phyloP scores from a whole-genome alignment of 2,113 vertebrate genomes.

The Burhinus bistriatus region DNA sequence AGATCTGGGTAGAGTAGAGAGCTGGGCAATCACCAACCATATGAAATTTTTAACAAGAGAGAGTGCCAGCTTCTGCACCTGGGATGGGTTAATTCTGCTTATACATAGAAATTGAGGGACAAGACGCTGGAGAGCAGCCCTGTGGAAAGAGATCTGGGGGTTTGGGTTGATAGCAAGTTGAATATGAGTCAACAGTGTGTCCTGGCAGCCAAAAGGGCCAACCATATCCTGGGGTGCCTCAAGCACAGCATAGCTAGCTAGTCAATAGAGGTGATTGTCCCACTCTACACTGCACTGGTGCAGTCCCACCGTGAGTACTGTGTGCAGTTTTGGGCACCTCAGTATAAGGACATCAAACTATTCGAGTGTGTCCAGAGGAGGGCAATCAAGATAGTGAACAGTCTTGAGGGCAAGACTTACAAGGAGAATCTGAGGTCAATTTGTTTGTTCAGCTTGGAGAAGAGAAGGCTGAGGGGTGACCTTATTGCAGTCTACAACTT shows the following conservation, averaged over 20 bases:
- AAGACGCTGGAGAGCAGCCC: background rate
- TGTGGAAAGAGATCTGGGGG: background rate
- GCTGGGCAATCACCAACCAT: background rate
- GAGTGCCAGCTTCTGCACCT: background rate
- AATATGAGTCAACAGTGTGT: background rate
- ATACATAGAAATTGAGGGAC: background rate
- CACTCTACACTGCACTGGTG: background rate
- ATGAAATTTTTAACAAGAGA: background rate
- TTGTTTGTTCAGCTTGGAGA: background rate
- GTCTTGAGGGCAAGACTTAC: background rate
- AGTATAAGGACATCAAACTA: background rate
- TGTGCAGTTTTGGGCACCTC: background rate
- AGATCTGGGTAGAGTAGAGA: background rate
- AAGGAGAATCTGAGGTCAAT: background rate
- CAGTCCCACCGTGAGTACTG: too few relatives aligned
- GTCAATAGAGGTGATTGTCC: background rate
- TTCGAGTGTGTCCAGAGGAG: background rate
- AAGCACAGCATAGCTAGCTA: background rate
- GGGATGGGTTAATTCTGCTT: background rate
- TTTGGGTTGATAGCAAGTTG: background rate
- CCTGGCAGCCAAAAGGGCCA: background rate
- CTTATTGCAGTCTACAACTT: background rate
- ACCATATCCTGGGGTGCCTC: background rate
- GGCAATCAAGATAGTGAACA: background rate
- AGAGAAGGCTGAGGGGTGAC: background rate